These are phyloP conservation scores for Macheiramphus alcinus DNA, from an alignment of 2,113 vertebrate species.

Conservation along the genomic window DNA sequence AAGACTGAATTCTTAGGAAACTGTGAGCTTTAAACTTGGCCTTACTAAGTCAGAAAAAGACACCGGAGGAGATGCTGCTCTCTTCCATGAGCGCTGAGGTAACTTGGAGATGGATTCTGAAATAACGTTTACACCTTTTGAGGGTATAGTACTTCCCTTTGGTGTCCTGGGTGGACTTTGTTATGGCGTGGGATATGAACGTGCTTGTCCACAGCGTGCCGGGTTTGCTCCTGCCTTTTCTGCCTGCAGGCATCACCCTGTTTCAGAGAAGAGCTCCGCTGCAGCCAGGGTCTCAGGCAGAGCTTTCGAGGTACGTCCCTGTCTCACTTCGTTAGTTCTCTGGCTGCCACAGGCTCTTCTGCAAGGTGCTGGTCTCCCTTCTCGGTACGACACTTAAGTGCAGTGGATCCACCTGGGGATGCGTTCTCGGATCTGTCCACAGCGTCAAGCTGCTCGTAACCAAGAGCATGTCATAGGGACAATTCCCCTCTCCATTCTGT, in stretches of 20 bases:
- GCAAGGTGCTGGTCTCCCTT: fast-evolving
- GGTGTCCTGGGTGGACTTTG: not conserved
- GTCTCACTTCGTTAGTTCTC: fast-evolving
- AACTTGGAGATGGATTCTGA: not conserved
- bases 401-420: not conserved
- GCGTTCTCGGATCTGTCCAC: too few species aligned
- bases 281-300: not conserved
- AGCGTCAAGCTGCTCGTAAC: not conserved
- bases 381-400: fast-evolving
- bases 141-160: not conserved
- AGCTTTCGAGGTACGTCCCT: fast-evolving
- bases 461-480: fast-evolving
- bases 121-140: fast-evolving
- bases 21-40: not conserved
- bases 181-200: fast-evolving
- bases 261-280: not conserved
- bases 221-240: not conserved
- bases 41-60: not conserved
- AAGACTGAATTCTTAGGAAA: not conserved
- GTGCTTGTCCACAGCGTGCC: not conserved
- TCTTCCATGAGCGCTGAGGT: not conserved
- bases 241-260: not conserved
- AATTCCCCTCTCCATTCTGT: fast-evolving
- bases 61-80: not conserved
- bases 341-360: not conserved